Evolutionary conservation across 1,140 invertebrate genomes (phyloP).

Genomic region (Microplitis demolitor): DNA sequence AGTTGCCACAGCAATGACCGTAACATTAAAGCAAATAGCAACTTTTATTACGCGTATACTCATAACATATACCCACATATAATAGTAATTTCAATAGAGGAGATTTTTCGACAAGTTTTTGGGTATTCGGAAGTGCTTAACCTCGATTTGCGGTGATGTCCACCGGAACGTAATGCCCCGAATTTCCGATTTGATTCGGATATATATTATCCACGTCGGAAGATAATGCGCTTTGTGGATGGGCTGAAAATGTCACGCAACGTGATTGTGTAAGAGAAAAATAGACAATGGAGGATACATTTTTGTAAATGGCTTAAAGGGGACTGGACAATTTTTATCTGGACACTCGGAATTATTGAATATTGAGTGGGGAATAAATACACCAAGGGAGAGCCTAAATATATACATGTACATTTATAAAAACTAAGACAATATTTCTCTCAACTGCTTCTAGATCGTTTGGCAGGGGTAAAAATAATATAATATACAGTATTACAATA

Average conservation of each 20-base stretch:
- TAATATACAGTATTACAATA: not conserved
- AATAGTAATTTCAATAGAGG: not conserved
- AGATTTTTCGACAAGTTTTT: too few relatives aligned
- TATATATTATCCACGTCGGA: conserved; percentile 38
- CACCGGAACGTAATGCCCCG: conserved; percentile 34
- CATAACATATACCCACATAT: not conserved
- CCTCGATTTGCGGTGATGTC: conserved; percentile 42
- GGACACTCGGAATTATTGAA: conserved; percentile 45
- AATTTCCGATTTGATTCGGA: conserved; percentile 48
- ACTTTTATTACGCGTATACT: conserved; percentile 36
- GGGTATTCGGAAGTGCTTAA: conserved; percentile 48
- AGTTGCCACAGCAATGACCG: conserved; percentile 11
- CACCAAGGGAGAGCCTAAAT: not conserved
- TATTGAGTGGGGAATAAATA: conserved; percentile 38
- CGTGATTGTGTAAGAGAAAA: not conserved
- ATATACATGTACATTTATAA: not conserved
- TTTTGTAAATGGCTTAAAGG: conserved; percentile 19
- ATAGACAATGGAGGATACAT: not conserved
- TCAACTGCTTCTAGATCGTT: not conserved
- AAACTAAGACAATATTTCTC: not conserved
- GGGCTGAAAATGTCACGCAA: not conserved
- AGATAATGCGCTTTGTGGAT: too few relatives aligned
- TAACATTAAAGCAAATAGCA: conserved; percentile 6
- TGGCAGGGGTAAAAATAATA: not conserved
- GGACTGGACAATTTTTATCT: not conserved